Base-by-base conservation (phyloP, 2,888 invertebrate genomes). In the Elmis aenea region DNA sequence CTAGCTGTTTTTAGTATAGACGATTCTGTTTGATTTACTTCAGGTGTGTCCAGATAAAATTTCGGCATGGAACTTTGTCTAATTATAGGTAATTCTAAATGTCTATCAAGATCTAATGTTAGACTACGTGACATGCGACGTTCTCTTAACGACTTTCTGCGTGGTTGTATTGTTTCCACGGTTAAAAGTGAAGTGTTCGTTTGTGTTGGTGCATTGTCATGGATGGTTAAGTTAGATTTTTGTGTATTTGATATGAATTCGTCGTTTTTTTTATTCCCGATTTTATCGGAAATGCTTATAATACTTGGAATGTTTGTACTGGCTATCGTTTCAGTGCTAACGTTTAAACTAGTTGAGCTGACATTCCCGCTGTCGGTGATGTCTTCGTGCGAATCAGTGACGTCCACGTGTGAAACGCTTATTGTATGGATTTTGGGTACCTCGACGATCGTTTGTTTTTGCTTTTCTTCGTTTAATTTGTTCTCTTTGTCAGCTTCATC, bases 61-160 rank as follows among this genome's bases (percentile, higher is more conserved):
- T 66, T 67, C 1, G 68, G 68, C 55, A 68, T 62, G 5, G 67
- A 67, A 30, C 55, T 57, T 42, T 68, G 68, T 12, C 66, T 54
- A 21, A 67, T 67, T 5, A 68, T 57, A 0, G 67, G 67, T 8
- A 68, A 35, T 39, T 68, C 67, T 1, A 42, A 16, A 13, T 38
- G 35, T 14, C 50, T 46, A 22, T 56, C 55, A 15, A 67, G 58
- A 25, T 58, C 61, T 12, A 67, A 44, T 26, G 60, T 59, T 5
- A 64, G 51, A 42, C 64, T 64, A 33, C 60, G 62, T 3, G 67
- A 67, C 51, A 62, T 58, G 14, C 68, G 46, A 12, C 67, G 46
- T 43, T 67, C 65, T 18, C 55, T 53, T 20, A 68, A 47, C 2
- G 64, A 63, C 47, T 62, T 67, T 29, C 57, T 61, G 4, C 64